Evolutionary conservation across 2,888 invertebrate genomes (phyloP).

Genomic region (Atrina japonica): DNA sequence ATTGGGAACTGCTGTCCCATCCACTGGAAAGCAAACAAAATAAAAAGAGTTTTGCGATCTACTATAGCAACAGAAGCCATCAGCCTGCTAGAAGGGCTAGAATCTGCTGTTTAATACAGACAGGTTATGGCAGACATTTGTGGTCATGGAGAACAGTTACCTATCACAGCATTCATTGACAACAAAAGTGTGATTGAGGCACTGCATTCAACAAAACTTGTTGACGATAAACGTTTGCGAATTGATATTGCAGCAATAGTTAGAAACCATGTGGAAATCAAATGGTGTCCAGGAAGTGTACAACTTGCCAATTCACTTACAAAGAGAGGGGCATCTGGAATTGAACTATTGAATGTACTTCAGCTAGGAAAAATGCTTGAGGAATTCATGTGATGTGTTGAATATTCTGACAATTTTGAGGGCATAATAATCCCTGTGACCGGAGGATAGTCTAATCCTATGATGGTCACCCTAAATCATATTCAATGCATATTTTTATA

Average conservation of each 20-base stretch:
- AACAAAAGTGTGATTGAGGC: constrained; percentile 44
- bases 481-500: no score
- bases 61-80: constrained; percentile 38
- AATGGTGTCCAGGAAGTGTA: constrained; percentile 38
- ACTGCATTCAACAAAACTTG: constrained; percentile 39
- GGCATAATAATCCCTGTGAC: no score
- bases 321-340: constrained; percentile 35
- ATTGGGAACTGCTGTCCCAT: constrained; percentile 1
- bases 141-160: constrained; percentile 4
- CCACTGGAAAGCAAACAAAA: constrained; percentile 27
- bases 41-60: constrained; percentile 35
- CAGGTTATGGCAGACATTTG: constrained; percentile 26
- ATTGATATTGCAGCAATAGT: constrained; percentile 45
- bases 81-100: constrained; percentile 41
- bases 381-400: constrained; percentile 13
- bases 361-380: constrained; percentile 40
- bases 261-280: constrained; percentile 14
- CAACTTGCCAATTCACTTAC: constrained; percentile 34
- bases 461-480: no score
- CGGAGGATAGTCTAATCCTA: no score
- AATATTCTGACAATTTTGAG: no score
- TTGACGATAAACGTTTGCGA: constrained; percentile 36
- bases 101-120: constrained; percentile 41
- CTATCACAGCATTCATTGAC: constrained; percentile 35
- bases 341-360: constrained; percentile 28